phyloP scores from a whole-genome alignment of 2,797 vertebrate species.

The Streptopelia turtur region DNA sequence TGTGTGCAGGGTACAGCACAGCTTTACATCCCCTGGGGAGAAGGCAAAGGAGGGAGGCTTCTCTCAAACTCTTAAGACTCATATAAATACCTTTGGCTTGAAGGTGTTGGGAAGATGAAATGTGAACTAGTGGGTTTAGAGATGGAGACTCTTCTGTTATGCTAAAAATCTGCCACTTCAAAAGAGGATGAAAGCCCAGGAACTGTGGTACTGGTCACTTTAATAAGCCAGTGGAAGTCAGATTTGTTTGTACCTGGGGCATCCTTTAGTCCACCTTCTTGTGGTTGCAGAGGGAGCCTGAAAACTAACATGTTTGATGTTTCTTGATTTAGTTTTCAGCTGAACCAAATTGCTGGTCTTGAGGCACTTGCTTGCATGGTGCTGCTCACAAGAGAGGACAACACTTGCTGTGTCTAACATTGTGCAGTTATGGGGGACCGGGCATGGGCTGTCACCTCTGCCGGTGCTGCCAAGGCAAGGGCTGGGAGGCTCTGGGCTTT shows the following conservation, averaged over 20 bases:
- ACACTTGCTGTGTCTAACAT: background rate
- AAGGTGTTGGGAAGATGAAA: background rate
- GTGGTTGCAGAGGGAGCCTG: background rate
- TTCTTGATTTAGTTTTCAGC: background rate
- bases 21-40: background rate
- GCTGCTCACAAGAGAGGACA: background rate
- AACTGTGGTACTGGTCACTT: fast-evolving
- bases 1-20: background rate
- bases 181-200: background rate
- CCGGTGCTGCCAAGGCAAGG: background rate
- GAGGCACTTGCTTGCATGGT: background rate
- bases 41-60: background rate
- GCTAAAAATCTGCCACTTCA: background rate
- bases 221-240: background rate
- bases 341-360: background rate
- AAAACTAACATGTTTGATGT: fast-evolving
- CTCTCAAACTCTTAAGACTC: background rate
- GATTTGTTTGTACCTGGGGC: background rate
- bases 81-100: background rate
- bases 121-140: background rate
- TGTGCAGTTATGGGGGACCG: fast-evolving
- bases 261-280: background rate
- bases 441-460: background rate
- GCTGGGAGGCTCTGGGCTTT: background rate
- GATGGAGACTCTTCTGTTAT: background rate